Evolutionary conservation across 2,888 invertebrate genomes (phyloP), one percentile per base, ranked within the genome.

Genomic region (Cryptosula pallasiana): DNA sequence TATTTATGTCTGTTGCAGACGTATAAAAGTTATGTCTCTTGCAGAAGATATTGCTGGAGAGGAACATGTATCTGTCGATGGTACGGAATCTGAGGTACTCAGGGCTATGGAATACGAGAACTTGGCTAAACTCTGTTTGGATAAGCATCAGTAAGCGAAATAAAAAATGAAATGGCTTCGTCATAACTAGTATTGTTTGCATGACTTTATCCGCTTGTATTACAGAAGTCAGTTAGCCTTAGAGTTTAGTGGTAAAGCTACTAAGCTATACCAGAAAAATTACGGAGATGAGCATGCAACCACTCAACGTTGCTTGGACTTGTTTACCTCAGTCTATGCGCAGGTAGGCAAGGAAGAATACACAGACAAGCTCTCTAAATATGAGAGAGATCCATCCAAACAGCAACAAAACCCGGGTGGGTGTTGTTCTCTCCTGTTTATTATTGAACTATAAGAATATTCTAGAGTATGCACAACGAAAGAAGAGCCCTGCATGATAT

Each of bases 91-190:
- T 23, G 79, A 80, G 20, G 74, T 76, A 2, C 70, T 80, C 29
- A 72, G 79, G 72, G 81, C 83, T 20, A 78, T 79, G 23, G 83
- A 83, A 71, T 83, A 79, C 74, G 81, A 83, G 73, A 78, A 81
- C 55, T 75, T 83, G 71, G 80, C 83, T 2, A 78, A 75, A 74
- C 75, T 81, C 20, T 82, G 81, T 74, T 75, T 80, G 63, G 80
- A 82, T 69, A 78, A 79, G 73, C 76, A 81, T 72, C 82, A 82
- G 82, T 82, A 73, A 77, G 82, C 79, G 5, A 20, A 45, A 45
- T 45, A 5, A n/a, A n/a, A n/a, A n/a, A n/a, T n/a, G n/a, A n/a
- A n/a, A n/a, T n/a, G n/a, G n/a, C n/a, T n/a, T n/a, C n/a, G n/a
- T n/a, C n/a, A n/a, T n/a, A n/a, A n/a, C n/a, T n/a, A n/a, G n/a